Evolutionary conservation across 2,888 invertebrate species (phyloP), one percentile per base, ranked within the genome.

Genomic region (Eupithecia subfuscata): DNA sequence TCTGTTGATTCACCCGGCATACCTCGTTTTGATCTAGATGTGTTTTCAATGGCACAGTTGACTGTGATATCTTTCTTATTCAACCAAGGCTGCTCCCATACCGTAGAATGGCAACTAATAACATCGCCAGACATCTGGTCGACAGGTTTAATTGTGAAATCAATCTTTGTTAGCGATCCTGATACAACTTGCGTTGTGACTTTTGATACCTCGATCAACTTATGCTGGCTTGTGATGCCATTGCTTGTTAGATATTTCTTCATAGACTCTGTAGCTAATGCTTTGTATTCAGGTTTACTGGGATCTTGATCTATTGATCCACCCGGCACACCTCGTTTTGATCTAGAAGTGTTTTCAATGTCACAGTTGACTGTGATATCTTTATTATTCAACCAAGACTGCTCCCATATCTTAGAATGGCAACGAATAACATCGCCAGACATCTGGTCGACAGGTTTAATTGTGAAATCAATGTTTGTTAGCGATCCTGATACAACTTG

Each of bases 141-240:
- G 12, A 45, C 16, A 34, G 81, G 80, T 18, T 69, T 37, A 18
- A 83, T 81, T n/a, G 72, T 78, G 40, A 86, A 86, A 30, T 82
- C 76, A 7, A 88, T 81, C n/a, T 14, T 40, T 7, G 84, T 88
- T 4, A 78, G 0, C 0, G 18, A 0, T 0, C 87, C 88, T 63
- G 78, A 69, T 16, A 84, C 88, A 30, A 82, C 79, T 77, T 87
- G 88, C 0, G 81, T 84, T 0, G 77, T 74, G 4, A 84, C 88
- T 52, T 77, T 80, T 14, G 74, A 69, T n/a, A 88, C 71, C 0
- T 5, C 1, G 1, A 75, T 9, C 16, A 85, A 71, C 73, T 64
- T 30, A 40, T 83, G 77, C 3, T 74, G 40, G 11, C 77, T n/a
- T 0, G 72, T 69, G 0, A 34, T 79, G 0, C 76, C 82, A n/a